Evolutionary conservation across 2,888 invertebrate genomes (phyloP), one percentile per base, ranked within the genome.

Genomic region (Incurvaria masculella): DNA sequence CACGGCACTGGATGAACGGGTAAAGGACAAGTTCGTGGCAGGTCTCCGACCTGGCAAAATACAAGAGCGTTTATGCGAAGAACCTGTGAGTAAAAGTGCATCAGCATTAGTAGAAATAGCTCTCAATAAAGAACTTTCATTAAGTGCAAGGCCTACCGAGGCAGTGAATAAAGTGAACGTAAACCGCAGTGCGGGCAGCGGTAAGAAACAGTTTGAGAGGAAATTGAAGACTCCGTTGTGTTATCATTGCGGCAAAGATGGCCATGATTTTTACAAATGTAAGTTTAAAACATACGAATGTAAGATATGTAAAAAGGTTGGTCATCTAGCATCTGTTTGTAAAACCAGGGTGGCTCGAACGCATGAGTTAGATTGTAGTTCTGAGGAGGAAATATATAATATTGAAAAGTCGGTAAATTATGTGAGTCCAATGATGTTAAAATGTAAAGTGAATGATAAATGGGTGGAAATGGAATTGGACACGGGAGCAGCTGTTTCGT

Each of bases 271-370:
- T 43, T 43, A 20, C 5, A 43, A 43, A 21, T 43, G 43, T n/a
- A 43, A 43, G 16, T 43, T n/a, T 43, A 43, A 43, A 43, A 43
- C 21, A 21, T 43, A 43, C 16, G 21, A 19, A 21, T 43, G 43
- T 43, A 43, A 43, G 21, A 20, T 21, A 21, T 43, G 43, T 43
- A 43, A 43, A 6, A 43, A 33, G 14, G 33, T 33, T 14, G 33
- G 33, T 8, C 33, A 33, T n/a, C 14, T 33, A 33, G 33, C 33
- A 4, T 14, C 8, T 14, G 33, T 33, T 14, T 33, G 33, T 33
- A 33, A 33, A 33, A n/a, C 33, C 33, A 33, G 14, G 33, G 14
- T n/a, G 33, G 8, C 33, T 33, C n/a, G n/a, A n/a, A 33, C 33
- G 8, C 33, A 33, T n/a, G n/a, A n/a, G n/a, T n/a, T n/a, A n/a